Conservation (phyloP, 2,888 invertebrate species). For the Rhagonycha fulva region DNA sequence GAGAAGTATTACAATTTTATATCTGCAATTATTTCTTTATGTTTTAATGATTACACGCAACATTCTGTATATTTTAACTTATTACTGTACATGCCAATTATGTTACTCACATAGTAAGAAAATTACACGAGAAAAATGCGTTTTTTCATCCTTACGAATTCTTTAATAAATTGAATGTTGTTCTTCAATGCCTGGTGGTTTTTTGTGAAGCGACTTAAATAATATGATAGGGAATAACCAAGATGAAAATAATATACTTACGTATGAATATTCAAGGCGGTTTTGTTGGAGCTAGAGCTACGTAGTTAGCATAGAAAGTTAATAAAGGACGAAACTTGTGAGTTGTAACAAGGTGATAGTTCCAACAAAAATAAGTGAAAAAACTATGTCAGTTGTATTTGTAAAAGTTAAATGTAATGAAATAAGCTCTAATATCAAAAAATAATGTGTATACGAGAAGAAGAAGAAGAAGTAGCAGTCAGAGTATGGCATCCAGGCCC, state of each 20-base stretch:
- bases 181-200: neutral
- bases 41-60: neutral
- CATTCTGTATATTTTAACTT: neutral
- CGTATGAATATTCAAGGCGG: neutral
- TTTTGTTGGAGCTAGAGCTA: neutral
- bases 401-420: constrained; percentile 7
- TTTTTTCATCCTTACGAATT: neutral
- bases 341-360: neutral
- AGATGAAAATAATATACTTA: neutral
- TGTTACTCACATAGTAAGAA: neutral
- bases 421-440: constrained; percentile 27
- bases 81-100: neutral
- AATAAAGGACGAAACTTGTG: neutral
- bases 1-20: neutral
- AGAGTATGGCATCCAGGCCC: constrained; percentile 45
- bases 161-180: neutral
- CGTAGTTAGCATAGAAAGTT: constrained; percentile 1
- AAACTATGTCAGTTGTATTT: neutral
- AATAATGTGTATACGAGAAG: constrained; percentile 27
- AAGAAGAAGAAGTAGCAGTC: constrained; percentile 17
- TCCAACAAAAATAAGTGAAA: neutral
- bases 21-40: neutral
- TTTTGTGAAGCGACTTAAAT: neutral
- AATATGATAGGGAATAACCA: neutral
- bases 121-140: neutral